Base-by-base conservation (phyloP, 2,797 vertebrate genomes). In the Siniperca scherzeri region DNA sequence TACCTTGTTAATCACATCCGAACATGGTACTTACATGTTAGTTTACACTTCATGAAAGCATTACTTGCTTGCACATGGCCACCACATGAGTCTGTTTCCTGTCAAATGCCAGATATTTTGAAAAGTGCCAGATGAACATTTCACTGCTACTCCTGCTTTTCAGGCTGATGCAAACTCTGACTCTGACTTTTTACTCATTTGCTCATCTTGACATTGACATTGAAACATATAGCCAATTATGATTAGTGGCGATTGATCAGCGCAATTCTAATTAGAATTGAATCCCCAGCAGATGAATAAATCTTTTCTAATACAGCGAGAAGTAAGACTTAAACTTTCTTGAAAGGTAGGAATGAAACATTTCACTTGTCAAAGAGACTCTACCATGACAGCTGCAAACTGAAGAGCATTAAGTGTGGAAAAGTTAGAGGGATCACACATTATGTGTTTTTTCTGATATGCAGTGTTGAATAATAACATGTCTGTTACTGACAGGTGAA, bases 1-100 rank as follows among this genome's bases (percentile, higher is more conserved):
- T 33, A 44, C 36, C 19, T 38, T 48, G 14, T 36, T 27, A 42
- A 65, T 78, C 50, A 64, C 75, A 70, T 44, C 44, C 40, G 33
- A 40, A 68, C 40, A 40, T 11, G 5, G 14, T 40, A 3, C 73
- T 64, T 33, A 17, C 19, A 12, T 22, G 65, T 21, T 44, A 1
- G 50, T 65, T 70, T 74, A 69, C 74, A 10, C 70, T 57, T 27
- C 48, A 77, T n/a, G n/a, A 7, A 21, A 30, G 33, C 40, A 11
- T 40, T 2, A 21, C 52, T 1, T 1, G 6, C n/a, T 1, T 7
- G 3, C 57, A 66, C 36, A 53, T 66, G 61, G 60, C 4, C 25
- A 2, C 57, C 40, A 52, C 69, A 62, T 62, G 50, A 50, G 25
- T 59, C 50, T 42, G 40, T 12, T 50, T 40, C 50, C 73, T 64